Base-by-base conservation (phyloP, 2,113 vertebrate species). In the Hipposideros armiger region DNA sequence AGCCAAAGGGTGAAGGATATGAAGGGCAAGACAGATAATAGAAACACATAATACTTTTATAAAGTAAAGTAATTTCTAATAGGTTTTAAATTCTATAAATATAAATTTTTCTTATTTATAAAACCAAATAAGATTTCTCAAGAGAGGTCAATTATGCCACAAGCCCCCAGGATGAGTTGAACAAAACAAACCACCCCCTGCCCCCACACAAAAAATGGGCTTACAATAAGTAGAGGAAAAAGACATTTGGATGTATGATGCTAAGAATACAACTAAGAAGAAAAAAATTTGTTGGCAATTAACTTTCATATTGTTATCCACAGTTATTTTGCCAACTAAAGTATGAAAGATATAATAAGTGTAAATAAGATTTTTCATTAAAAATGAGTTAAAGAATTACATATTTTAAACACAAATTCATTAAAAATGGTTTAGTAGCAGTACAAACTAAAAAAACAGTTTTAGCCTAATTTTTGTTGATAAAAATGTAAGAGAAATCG, bases 311-410 rank as follows among this genome's bases (percentile, higher is more conserved):
- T 22, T 50, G 50, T 42, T 95, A 36, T 45, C 62, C 47, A 89
- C 9, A 91, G 45, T 73, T 86, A 92, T 84, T 94, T 95, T 83
- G n/a, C 40, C 6, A 89, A 77, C 70, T 86, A 70, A 86, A 83
- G 42, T 87, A 54, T 6, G 93, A 83, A 92, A 74, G 7, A 56
- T 69, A 56, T 19, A 72, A 56, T 19, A 72, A 74, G 11, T 81
- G 5, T 62, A 80, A 74, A 7, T 69, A 22, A 93, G 11, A 87
- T 54, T 54, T 76, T 93, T 82, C 56, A 89, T 42, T 90, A 28
- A 50, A 64, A 82, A 54, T 7, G 15, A 64, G 9, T 73, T 17
- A 92, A 92, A 92, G 11, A 58, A 70, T 2, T 56, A 87, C 2
- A 80, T 60, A 90, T 64, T 93, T 95, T 86, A 96, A 87, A 82